Evolutionary conservation across 2,113 vertebrate genomes (phyloP).

Genomic region (Tenrec ecaudatus): DNA sequence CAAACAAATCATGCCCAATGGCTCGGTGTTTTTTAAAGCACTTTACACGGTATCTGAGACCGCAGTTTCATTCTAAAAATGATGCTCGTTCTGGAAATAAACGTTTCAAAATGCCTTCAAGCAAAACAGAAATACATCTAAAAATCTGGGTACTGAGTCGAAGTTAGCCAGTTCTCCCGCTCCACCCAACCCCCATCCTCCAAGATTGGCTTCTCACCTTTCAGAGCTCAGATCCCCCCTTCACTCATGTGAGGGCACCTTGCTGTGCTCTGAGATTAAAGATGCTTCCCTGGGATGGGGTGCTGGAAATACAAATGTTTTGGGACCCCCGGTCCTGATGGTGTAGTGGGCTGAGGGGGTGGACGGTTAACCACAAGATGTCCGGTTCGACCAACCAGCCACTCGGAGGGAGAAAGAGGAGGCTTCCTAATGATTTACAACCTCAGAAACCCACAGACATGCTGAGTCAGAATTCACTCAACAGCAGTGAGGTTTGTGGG

Average conservation of each 20-base stretch:
- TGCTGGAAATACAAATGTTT: background rate
- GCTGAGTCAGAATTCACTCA: too few relatives aligned
- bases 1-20: background rate
- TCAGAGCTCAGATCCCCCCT: background rate
- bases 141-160: background rate
- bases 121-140: conserved; percentile 36
- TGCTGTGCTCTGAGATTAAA: conserved; percentile 50
- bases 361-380: too few relatives aligned
- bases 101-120: conserved; percentile 43
- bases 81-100: conserved; percentile 34
- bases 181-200: background rate
- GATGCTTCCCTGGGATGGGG: background rate
- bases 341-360: too few relatives aligned
- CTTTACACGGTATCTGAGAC: conserved; percentile 8
- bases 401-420: too few relatives aligned
- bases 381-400: too few relatives aligned
- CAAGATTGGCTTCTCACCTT: background rate
- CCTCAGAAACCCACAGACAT: too few relatives aligned
- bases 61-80: background rate
- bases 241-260: background rate
- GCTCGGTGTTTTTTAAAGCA: background rate
- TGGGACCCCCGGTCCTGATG: too few relatives aligned
- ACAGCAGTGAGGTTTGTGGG: too few relatives aligned
- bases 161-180: background rate
- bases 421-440: too few relatives aligned